Conservation (phyloP, 2,113 vertebrate genomes). For the Cardinalis cardinalis region DNA sequence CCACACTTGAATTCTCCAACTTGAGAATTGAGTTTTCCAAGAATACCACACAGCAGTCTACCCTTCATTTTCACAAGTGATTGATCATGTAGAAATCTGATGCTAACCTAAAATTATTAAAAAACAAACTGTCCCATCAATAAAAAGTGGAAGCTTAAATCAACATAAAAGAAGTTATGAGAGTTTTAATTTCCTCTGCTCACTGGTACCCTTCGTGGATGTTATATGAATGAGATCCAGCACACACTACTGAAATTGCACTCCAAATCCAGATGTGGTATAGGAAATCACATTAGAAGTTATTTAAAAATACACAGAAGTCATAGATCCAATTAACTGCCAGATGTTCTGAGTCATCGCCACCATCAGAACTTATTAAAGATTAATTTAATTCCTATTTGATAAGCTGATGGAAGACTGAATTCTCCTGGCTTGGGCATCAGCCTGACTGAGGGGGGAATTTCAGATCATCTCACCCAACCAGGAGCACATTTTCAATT, state of each 20-base stretch:
- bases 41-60: not conserved
- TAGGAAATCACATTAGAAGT: not conserved
- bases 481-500: not conserved
- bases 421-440: not conserved
- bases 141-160: not conserved
- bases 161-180: not conserved
- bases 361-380: not conserved
- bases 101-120: not conserved
- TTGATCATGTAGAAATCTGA: not conserved
- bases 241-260: not conserved
- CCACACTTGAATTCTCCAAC: no score
- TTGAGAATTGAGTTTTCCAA: not conserved
- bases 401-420: not conserved
- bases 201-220: not conserved
- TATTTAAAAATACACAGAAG: not conserved
- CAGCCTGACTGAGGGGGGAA: not conserved
- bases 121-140: not conserved
- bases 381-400: not conserved
- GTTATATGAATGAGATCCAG: not conserved
- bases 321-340: not conserved
- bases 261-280: not conserved
- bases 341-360: not conserved
- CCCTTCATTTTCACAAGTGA: not conserved
- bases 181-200: not conserved
- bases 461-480: not conserved